Conservation (phyloP, 2,797 vertebrate genomes). For the Astyanax mexicanus region DNA sequence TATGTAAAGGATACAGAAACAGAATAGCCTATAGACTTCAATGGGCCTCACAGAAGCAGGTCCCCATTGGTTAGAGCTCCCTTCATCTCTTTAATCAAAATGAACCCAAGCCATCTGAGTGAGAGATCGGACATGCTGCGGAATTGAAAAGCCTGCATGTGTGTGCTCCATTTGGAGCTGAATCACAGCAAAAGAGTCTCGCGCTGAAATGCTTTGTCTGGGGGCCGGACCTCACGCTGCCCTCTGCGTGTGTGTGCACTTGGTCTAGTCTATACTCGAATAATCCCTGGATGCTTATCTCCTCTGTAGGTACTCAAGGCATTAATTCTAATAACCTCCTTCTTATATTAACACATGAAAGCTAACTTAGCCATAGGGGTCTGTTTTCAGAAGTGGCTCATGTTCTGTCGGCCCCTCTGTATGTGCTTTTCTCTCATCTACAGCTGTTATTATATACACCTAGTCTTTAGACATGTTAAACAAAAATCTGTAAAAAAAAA, state of each 20-base stretch:
- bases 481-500: too few relatives aligned
- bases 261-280: constrained; percentile 33
- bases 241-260: constrained; percentile 24
- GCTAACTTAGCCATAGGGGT: constrained; percentile 68
- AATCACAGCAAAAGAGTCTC: constrained; percentile 66
- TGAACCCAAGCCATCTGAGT: constrained; percentile 52
- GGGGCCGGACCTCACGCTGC: constrained; percentile 50
- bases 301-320: constrained; percentile 66
- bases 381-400: constrained; percentile 65
- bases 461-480: too few relatives aligned
- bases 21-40: constrained; percentile 49
- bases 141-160: constrained; percentile 36
- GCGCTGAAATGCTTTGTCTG: constrained; percentile 55
- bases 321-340: constrained; percentile 72
- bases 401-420: constrained; percentile 65
- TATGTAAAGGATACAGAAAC: constrained; percentile 34
- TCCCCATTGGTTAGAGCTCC: constrained; percentile 59
- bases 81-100: constrained; percentile 68
- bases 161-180: constrained; percentile 56
- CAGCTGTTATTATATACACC: constrained; percentile 64
- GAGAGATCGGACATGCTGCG: constrained; percentile 43
- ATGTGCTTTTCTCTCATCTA: constrained; percentile 65
- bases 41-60: constrained; percentile 60
- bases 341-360: constrained; percentile 80
- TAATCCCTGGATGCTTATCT: constrained; percentile 56